These are phyloP conservation scores for Apoda limacodes DNA, from an alignment of 2,888 invertebrate genomes.

Conservation along the genomic window DNA sequence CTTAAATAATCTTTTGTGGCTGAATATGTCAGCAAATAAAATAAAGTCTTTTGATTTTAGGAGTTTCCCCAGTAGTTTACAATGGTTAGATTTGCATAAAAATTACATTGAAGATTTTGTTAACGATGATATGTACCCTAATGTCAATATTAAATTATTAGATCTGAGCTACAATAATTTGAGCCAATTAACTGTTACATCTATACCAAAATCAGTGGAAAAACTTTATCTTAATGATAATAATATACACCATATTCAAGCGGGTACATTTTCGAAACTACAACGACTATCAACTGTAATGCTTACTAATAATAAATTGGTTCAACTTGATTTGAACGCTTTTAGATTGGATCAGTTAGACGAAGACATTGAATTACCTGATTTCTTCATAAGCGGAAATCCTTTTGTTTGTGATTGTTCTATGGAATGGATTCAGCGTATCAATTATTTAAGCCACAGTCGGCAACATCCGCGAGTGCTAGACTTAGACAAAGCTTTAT, in stretches of 20 bases:
- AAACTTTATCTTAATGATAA: conserved; percentile 82
- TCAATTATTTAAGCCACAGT: conserved; percentile 81
- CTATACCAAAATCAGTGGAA: conserved; percentile 79
- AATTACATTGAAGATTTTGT: conserved; percentile 76
- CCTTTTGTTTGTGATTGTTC: conserved; percentile 89
- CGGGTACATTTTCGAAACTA: conserved; percentile 78
- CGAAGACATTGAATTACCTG: conserved; percentile 78
- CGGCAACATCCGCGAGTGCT: conserved; percentile 83
- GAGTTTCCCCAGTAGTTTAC: conserved; percentile 78
- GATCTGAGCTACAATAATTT: conserved; percentile 81
- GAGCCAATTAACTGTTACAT: conserved; percentile 73
- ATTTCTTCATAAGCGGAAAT: conserved; percentile 85
- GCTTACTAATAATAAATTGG: conserved; percentile 79
- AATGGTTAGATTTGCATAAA: conserved; percentile 84
- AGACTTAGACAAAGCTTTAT: conserved; percentile 82
- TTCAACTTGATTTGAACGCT: conserved; percentile 78
- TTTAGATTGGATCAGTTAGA: conserved; percentile 76
- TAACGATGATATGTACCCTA: conserved; percentile 56
- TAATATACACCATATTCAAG: conserved; percentile 74
- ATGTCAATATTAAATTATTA: conserved; percentile 75
- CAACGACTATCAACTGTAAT: conserved; percentile 78
- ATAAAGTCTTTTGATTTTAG: conserved; percentile 81
- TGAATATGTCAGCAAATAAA: conserved; percentile 84
- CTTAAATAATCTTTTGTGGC: conserved; percentile 78
- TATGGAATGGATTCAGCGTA: conserved; percentile 87